These are phyloP conservation scores for Limulus polyphemus DNA, from an alignment of 2,888 invertebrate species.

Conservation along the genomic window DNA sequence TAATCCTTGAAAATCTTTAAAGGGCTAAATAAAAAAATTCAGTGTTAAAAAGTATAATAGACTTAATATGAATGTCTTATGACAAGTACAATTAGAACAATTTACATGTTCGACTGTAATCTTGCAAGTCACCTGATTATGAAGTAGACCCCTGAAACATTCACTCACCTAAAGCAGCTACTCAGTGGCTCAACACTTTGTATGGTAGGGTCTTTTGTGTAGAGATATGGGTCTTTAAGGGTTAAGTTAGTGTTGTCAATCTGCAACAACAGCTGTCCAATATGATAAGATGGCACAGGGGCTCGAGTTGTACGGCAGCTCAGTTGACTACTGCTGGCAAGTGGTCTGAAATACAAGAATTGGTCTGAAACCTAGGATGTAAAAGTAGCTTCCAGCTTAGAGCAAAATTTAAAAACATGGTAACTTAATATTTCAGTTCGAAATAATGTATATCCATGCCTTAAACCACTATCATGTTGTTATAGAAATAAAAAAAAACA, in stretches of 20 bases:
- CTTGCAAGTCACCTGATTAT: no score
- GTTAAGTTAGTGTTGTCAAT: conserved; percentile 25
- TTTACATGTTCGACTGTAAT: no score
- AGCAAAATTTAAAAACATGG: neutral
- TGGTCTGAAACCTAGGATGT: neutral
- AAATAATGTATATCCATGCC: neutral
- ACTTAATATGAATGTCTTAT: no score
- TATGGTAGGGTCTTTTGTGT: conserved; percentile 38
- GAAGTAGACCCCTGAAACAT: no score
- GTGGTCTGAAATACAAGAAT: conserved; percentile 38
- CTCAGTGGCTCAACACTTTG: conserved; percentile 35
- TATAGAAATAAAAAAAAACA: no score
- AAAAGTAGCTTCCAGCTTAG: no score
- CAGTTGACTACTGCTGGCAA: conserved; percentile 47
- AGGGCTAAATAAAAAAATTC: no score
- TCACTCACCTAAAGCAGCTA: conserved; percentile 29
- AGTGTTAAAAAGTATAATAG: no score
- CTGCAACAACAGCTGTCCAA: conserved; percentile 13
- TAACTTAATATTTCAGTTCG: neutral
- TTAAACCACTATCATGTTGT: no score
- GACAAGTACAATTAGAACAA: no score
- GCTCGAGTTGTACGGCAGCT: conserved; percentile 25
- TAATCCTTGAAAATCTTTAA: no score
- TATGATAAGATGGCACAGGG: conserved; percentile 15
- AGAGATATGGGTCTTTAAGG: conserved; percentile 34